phyloP scores from a whole-genome alignment of 2,797 vertebrate genomes.

The Gymnopithys bicolor region DNA sequence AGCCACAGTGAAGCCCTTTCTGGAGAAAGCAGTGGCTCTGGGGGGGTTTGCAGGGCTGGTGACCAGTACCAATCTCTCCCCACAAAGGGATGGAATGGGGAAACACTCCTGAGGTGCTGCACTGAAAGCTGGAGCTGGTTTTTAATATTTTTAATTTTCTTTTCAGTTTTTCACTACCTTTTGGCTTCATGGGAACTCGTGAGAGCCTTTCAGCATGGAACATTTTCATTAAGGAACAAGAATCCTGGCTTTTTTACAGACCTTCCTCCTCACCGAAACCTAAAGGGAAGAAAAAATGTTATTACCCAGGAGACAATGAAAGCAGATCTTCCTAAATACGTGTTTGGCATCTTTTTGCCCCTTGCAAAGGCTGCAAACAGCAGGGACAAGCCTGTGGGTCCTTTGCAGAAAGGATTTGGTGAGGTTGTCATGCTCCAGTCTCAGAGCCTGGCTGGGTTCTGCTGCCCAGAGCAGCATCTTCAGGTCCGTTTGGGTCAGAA shows the following conservation, averaged over 20 bases:
- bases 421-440: background rate
- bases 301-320: background rate
- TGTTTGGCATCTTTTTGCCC: background rate
- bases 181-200: background rate
- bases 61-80: background rate
- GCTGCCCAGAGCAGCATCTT: background rate
- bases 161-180: background rate
- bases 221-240: conserved; percentile 49
- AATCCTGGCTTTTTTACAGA: conserved; percentile 10
- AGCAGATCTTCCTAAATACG: background rate
- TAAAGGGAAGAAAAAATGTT: background rate
- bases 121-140: background rate
- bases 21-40: background rate
- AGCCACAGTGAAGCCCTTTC: background rate
- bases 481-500: background rate
- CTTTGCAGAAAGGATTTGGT: background rate
- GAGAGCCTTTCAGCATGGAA: background rate
- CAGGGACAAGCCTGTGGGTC: background rate
- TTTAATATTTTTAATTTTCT: background rate
- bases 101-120: background rate
- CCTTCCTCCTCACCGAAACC: conserved; percentile 36
- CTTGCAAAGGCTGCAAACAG: background rate
- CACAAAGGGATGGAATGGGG: background rate
- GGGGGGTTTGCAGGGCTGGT: background rate
- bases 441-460: fast-evolving